Base-by-base conservation (phyloP, 2,797 vertebrate species). In the Coregonus sp. region DNA sequence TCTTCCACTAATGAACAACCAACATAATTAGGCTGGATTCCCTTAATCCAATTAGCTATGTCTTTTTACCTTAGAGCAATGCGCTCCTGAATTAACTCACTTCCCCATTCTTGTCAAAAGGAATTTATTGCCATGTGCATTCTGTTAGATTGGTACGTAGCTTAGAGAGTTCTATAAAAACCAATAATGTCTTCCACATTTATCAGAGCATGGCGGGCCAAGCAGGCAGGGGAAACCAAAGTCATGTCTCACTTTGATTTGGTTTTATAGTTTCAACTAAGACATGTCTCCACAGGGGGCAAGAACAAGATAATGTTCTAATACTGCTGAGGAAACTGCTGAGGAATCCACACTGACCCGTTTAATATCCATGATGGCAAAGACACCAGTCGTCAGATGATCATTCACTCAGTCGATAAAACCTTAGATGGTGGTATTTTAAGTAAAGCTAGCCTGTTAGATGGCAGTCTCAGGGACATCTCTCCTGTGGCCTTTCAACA, bases 151-250 rank as follows among this genome's bases (percentile, higher is more conserved):
- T 63, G 59, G 59, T 63, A 25, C 5, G 20, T 25, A 20, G 59
- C 11, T 63, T 73, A 70, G 73, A 78, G 69, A 73, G 63, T 15
- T 70, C 33, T 65, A 71, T 75, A 78, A 80, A 31, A 63, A 73
- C 11, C 72, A 70, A 74, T 71, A 82, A 86, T 75, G 33, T 15
- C 37, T 82, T 87, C 71, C 81, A 82, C 70, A 80, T 82, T 83
- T 47, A 50, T 71, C 70, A 70, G 25, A 71, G 77, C 76, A 74
- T 25, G 61, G 54, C 31, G 9, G 59, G n/a, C 59, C 2, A 67
- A 66, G 52, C 72, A 80, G 72, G 69, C 47, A 72, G 54, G 78
- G 71, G 69, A 82, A 81, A 78, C 50, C 56, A 20, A 59, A 82
- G 15, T 72, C 25, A 4, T 75, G 59, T 68, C 59, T 54, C 37